Percentiles rank a stretch among this genome's conserved stretches.
These are phyloP conservation scores for Byasa hedistus DNA, from an alignment of 2,888 invertebrate species.

Conservation along the genomic window DNA sequence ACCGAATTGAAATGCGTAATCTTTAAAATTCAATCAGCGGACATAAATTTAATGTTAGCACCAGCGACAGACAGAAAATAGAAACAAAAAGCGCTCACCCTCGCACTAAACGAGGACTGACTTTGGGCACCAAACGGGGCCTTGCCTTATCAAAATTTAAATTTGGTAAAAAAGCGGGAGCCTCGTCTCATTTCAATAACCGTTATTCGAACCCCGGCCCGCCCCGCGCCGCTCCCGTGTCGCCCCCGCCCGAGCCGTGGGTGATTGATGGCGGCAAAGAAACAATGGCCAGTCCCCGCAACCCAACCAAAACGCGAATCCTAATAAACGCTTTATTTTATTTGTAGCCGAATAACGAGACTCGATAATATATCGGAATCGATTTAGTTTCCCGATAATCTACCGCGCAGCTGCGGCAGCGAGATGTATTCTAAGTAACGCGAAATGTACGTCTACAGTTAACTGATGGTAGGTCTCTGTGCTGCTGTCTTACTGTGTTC, in stretches of 20 bases:
- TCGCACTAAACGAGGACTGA: conserved; percentile 64
- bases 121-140: conserved; percentile 74
- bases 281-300: conserved; percentile 73
- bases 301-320: conserved; percentile 71
- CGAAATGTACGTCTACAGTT: conserved; percentile 4
- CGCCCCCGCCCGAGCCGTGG: conserved; percentile 54
- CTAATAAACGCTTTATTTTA: conserved; percentile 79
- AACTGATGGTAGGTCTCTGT: too few relatives aligned
- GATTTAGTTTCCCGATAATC: conserved; percentile 68
- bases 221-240: conserved; percentile 43
- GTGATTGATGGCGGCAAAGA: conserved; percentile 76
- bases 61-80: conserved; percentile 58
- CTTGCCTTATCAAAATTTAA: conserved; percentile 80
- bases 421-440: conserved; percentile 8
- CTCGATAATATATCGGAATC: conserved; percentile 70
- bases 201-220: conserved; percentile 65
- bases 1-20: conserved; percentile 19
- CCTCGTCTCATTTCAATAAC: conserved; percentile 79
- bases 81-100: conserved; percentile 66
- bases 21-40: conserved; percentile 19
- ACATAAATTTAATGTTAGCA: conserved; percentile 46
- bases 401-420: conserved; percentile 51
- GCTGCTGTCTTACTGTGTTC: too few relatives aligned
- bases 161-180: conserved; percentile 77
- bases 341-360: conserved; percentile 71